Evolutionary conservation across 1,140 invertebrate species (phyloP).

Genomic region (Hyposmocoma kahamanoa): DNA sequence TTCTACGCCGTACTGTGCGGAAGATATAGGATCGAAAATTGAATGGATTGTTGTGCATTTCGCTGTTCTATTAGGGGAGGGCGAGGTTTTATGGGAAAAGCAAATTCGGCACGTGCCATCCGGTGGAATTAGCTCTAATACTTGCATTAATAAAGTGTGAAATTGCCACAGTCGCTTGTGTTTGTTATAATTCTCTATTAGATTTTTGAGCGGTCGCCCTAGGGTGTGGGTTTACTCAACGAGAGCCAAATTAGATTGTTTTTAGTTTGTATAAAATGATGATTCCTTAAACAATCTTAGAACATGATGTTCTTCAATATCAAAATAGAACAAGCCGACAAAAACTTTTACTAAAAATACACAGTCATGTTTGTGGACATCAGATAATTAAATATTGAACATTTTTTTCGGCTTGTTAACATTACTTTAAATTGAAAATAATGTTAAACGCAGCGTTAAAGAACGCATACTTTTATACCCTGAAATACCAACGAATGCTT

Average conservation of each 20-base stretch:
- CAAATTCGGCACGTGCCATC: constrained; percentile 67
- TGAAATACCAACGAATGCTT: too few species aligned
- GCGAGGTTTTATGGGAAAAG: constrained; percentile 62
- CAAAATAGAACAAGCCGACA: too few species aligned
- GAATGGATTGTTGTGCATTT: constrained; percentile 25
- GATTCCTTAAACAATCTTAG: too few species aligned
- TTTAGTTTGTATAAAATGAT: too few species aligned
- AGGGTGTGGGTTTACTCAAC: background rate
- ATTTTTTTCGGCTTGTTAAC: too few species aligned
- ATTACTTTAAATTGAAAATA: too few species aligned
- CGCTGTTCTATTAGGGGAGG: constrained; percentile 13
- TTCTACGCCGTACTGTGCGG: constrained; percentile 2
- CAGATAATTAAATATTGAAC: too few species aligned
- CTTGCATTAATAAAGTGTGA: constrained; percentile 73
- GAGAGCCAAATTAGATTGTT: constrained; percentile 1
- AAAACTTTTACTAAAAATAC: too few species aligned
- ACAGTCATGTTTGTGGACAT: too few species aligned
- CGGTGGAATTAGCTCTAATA: constrained; percentile 69
- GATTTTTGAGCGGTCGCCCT: constrained; percentile 34
- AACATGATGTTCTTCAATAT: too few species aligned
- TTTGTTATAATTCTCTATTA: constrained; percentile 69
- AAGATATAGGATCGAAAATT: constrained; percentile 28
- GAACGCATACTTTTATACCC: too few species aligned
- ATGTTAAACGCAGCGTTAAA: too few species aligned
- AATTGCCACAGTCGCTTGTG: constrained; percentile 60